Percentiles rank a stretch among this genome's conserved stretches.
phyloP scores from a whole-genome alignment of 1,140 invertebrate genomes.

The Aphelenchoides avenae region DNA sequence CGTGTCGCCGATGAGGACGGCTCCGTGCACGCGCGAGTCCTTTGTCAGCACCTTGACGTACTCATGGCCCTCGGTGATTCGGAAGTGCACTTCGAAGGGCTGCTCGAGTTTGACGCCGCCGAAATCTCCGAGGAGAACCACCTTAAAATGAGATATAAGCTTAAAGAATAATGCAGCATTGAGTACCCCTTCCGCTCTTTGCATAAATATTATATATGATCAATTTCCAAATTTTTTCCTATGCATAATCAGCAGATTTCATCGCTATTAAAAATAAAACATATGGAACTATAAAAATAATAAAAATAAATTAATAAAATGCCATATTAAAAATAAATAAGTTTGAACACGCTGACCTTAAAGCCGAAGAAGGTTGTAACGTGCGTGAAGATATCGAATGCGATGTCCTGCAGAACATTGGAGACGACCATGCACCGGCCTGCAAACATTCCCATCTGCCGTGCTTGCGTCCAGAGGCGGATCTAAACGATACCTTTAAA shows the following conservation, averaged over 20 bases:
- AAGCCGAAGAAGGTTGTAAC: slow-evolving; percentile 90
- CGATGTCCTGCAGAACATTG: slow-evolving; percentile 73
- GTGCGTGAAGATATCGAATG: slow-evolving; percentile 94
- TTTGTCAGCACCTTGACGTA: slow-evolving; percentile 67
- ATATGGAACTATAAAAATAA: too few relatives aligned
- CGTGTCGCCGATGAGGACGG: slow-evolving; percentile 90
- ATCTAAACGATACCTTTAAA: slow-evolving; percentile 68
- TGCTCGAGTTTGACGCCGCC: slow-evolving; percentile 11
- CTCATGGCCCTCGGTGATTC: slow-evolving; percentile 29
- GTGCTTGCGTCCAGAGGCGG: slow-evolving; percentile 92
- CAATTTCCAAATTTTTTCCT: too few relatives aligned
- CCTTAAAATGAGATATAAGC: too few relatives aligned
- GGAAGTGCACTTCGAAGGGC: slow-evolving; percentile 30
- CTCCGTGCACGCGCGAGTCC: slow-evolving; percentile 81
- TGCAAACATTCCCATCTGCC: slow-evolving; percentile 91
- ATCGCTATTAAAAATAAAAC: too few relatives aligned
- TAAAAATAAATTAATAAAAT: background rate
- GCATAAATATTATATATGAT: too few relatives aligned
- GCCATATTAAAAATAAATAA: slow-evolving; percentile 4
- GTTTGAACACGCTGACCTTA: too few relatives aligned
- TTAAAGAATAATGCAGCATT: too few relatives aligned
- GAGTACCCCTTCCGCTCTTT: too few relatives aligned
- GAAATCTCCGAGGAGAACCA: slow-evolving; percentile 46
- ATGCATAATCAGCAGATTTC: too few relatives aligned
- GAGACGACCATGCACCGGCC: slow-evolving; percentile 75